A percentile compares a stretch with the other conserved stretches of the same genome.
Conservation (phyloP, 1,140 invertebrate genomes). For the Anthonomus grandis region DNA sequence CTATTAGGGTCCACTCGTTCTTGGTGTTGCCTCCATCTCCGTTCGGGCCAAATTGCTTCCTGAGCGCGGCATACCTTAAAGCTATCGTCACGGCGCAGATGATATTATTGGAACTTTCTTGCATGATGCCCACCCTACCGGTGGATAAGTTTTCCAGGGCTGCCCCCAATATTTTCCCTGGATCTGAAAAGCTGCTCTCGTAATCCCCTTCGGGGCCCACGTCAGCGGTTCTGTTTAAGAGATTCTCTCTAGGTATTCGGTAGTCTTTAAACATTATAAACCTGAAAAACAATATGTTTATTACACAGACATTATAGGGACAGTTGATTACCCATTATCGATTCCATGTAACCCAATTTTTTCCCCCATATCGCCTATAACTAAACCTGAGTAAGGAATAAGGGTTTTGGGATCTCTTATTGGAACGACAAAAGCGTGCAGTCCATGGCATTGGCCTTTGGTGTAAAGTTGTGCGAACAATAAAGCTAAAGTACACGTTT, state of each 20-base stretch:
- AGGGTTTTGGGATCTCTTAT: conserved; percentile 75
- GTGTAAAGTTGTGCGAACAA: conserved; percentile 84
- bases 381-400: conserved; percentile 65
- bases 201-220: conserved; percentile 83
- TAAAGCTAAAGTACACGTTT: conserved; percentile 82
- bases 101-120: conserved; percentile 72
- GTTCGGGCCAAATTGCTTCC: conserved; percentile 83
- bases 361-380: conserved; percentile 81
- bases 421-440: conserved; percentile 82
- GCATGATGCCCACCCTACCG: conserved; percentile 72
- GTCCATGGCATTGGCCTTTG: conserved; percentile 78
- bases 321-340: conserved; percentile 74
- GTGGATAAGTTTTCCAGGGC: conserved; percentile 83
- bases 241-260: conserved; percentile 74
- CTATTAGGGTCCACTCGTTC: conserved; percentile 76
- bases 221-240: conserved; percentile 88
- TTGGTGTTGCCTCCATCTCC: conserved; percentile 50
- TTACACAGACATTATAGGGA: neutral
- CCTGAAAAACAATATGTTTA: conserved; percentile 48
- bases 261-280: conserved; percentile 88
- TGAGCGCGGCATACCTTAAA: conserved; percentile 82
- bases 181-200: conserved; percentile 72
- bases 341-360: conserved; percentile 86
- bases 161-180: conserved; percentile 73
- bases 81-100: conserved; percentile 78